Base-by-base conservation (phyloP, 2,113 vertebrate genomes). In the Euleptes europaea region DNA sequence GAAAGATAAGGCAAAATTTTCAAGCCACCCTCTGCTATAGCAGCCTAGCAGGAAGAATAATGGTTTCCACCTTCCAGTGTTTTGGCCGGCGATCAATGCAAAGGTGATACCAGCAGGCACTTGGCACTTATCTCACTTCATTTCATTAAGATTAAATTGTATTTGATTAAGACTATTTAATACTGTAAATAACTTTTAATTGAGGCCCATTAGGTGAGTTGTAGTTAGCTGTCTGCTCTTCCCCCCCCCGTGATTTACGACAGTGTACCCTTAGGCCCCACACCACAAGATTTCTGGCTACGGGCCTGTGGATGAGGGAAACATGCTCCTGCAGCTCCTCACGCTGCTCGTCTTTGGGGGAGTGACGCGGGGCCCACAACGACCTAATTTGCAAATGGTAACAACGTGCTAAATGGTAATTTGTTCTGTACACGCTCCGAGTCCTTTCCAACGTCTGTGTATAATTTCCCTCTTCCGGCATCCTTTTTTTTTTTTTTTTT, bases 321-420 rank as follows among this genome's bases (percentile, higher is more conserved):
- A 74, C 54, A 81, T 54, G 67, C 1, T 0, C 76, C 47, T 89
- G 80, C 66, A 90, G 78, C 42, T 83, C 84, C 89, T 71, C 65
- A 77, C 67, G 63, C 86, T 89, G 86, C 91, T 93, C 92, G 92
- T 92, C 92, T 83, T 90, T 94, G 89, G 88, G 90, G 88, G 86
- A 88, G 92, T 85, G 73, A 84, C 83, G 75, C 90, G 82, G 77
- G 86, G 88, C 88, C 86, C 89, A 87, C 89, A 60, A 84, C 89
- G 78, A 88, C 2, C 88, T 91, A 93, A 94, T 94, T 94, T 95
- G 92, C 93, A 94, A 93, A 92, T 87, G 91, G 88, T 86, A 92
- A 95, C 89, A 87, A 86, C 91, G 92, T 93, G 91, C 91, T 92
- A 94, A 92, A 93, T 92, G 92, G 91, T 92, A 94, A 95, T 94